Percentiles rank a stretch among this genome's conserved stretches.
phyloP scores from a whole-genome alignment of 2,797 vertebrate genomes.

The Peromyscus melanophrys region DNA sequence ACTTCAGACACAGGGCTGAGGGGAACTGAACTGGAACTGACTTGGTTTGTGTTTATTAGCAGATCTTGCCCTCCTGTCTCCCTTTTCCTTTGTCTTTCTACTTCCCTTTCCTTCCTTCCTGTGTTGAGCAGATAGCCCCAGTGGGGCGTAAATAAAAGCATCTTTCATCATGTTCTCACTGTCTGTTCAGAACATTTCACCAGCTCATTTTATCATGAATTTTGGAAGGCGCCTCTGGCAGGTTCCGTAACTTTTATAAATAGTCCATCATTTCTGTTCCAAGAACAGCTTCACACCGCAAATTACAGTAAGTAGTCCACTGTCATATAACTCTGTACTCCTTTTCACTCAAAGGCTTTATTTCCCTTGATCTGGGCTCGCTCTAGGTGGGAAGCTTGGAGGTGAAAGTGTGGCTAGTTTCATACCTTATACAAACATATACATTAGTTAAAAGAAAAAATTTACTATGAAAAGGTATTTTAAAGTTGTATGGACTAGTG shows the following conservation, averaged over 20 bases:
- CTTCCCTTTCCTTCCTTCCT: neutral
- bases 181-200: neutral
- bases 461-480: neutral
- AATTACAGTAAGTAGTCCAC: neutral
- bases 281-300: neutral
- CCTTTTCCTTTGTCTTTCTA: neutral
- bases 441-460: neutral
- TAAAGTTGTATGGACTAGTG: neutral
- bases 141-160: neutral
- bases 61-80: neutral
- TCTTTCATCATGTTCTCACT: neutral
- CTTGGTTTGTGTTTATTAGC: neutral
- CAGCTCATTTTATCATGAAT: constrained; percentile 11
- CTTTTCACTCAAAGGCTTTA: neutral
- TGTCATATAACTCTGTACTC: neutral
- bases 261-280: constrained; percentile 14
- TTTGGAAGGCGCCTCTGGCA: constrained; percentile 4
- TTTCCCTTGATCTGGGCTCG: neutral
- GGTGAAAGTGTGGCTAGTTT: neutral
- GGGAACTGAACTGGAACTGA: no score
- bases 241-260: constrained; percentile 31
- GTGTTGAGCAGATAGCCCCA: neutral
- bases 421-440: neutral
- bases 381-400: neutral
- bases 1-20: neutral